Conservation (phyloP, 2,113 vertebrate genomes). For the Diphyllodes magnificus region DNA sequence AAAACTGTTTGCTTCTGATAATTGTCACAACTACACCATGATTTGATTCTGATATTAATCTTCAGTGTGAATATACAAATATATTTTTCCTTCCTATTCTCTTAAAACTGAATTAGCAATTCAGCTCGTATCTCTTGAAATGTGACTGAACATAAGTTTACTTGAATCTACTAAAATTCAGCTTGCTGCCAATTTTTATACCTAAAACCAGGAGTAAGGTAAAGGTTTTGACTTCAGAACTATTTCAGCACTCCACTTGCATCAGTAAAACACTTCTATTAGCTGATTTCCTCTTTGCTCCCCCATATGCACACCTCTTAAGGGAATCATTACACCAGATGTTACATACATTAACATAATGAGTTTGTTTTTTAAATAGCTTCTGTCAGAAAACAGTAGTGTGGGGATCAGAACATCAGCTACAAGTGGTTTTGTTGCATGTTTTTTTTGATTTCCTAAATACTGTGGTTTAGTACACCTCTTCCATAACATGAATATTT, state of each 20-base stretch:
- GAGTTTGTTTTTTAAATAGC: background rate
- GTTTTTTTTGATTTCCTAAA: background rate
- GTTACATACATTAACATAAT: background rate
- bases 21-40: background rate
- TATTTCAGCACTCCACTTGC: background rate
- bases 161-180: background rate
- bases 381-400: background rate
- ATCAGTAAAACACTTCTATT: background rate
- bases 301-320: background rate
- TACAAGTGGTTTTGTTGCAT: background rate
- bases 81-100: background rate
- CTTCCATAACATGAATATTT: background rate
- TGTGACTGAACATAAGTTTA: background rate
- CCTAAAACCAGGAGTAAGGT: background rate
- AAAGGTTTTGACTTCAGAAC: background rate
- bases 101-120: background rate
- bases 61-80: background rate
- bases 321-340: background rate
- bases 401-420: background rate
- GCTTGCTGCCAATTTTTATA: background rate
- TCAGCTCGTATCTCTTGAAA: background rate
- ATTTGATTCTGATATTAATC: background rate
- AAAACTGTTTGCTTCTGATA: background rate
- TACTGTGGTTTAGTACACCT: background rate
- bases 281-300: background rate